phyloP scores from a whole-genome alignment of 2,888 invertebrate genomes.

The Zaprionus obscuricornis region DNA sequence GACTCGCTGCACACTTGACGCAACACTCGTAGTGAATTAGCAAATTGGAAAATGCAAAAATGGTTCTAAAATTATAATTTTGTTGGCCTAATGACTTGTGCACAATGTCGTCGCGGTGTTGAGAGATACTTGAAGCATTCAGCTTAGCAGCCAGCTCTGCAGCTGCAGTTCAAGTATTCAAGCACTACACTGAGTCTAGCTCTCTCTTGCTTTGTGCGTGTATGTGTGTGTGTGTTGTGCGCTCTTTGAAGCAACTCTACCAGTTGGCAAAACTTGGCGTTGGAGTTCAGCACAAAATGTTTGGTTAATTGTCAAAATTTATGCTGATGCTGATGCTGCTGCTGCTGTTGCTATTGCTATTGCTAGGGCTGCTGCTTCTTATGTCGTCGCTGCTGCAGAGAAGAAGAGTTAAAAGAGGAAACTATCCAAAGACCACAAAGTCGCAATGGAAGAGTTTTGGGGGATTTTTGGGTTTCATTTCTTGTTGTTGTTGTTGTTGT shows the following conservation, averaged over 20 bases:
- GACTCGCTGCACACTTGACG: too few species aligned
- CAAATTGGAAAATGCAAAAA: slow-evolving; percentile 58
- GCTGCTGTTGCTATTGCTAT: too few species aligned
- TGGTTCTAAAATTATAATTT: slow-evolving; percentile 64
- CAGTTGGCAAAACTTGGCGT: slow-evolving; percentile 28
- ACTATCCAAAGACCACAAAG: slow-evolving; percentile 44
- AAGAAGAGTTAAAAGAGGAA: slow-evolving; percentile 10
- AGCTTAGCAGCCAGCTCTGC: slow-evolving; percentile 3
- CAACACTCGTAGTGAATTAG: slow-evolving; percentile 50
- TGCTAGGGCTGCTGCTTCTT: too few species aligned
- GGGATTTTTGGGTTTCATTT: slow-evolving; percentile 2
- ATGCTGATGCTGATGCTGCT: slow-evolving; percentile 27
- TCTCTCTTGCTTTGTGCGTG: slow-evolving; percentile 9
- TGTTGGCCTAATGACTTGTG: slow-evolving; percentile 69
- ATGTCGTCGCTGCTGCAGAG: too few species aligned
- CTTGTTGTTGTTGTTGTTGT: slow-evolving; percentile 14
- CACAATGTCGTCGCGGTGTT: slow-evolving; percentile 54
- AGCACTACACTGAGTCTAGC: too few species aligned
- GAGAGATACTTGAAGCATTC: slow-evolving; percentile 38
- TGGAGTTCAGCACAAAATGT: slow-evolving; percentile 43
- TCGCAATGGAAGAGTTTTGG: slow-evolving; percentile 1
- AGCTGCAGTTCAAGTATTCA: slow-evolving; percentile 2
- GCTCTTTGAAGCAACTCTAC: slow-evolving; percentile 18
- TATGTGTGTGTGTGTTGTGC: background rate
- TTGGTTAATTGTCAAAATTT: slow-evolving; percentile 71